Percentiles rank a stretch among this genome's conserved stretches.
These are phyloP conservation scores for Ctenodactylus gundi DNA, from an alignment of 2,113 vertebrate species.

Conservation along the genomic window DNA sequence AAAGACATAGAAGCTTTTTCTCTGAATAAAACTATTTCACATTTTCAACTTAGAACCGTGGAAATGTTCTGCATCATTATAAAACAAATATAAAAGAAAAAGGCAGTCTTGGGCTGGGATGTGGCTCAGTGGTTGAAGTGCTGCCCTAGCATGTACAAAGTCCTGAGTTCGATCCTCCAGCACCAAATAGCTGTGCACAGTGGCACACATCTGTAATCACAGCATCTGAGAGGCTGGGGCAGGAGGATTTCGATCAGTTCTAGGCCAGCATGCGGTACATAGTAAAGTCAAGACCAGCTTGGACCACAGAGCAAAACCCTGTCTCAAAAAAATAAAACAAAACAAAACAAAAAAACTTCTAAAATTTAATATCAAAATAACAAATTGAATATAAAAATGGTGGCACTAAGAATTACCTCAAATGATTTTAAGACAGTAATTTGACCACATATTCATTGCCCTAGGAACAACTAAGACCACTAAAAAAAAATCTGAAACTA, in stretches of 20 bases:
- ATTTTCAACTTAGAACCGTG: background rate
- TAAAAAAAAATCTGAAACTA: background rate
- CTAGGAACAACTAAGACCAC: background rate
- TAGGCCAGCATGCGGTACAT: too few species aligned
- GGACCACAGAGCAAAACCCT: too few species aligned
- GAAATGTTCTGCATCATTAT: background rate
- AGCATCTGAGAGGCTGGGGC: too few species aligned
- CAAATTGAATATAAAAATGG: background rate
- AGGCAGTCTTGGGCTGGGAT: too few species aligned
- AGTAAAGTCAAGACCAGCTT: too few species aligned
- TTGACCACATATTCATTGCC: background rate
- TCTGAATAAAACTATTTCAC: background rate
- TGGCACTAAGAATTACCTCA: background rate
- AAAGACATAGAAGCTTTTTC: background rate
- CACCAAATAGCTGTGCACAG: too few species aligned
- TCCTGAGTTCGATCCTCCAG: too few species aligned
- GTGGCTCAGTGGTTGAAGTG: too few species aligned
- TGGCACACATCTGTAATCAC: too few species aligned
- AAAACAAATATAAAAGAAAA: background rate
- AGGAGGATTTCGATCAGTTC: too few species aligned
- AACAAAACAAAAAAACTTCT: background rate
- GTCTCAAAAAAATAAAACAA: too few species aligned
- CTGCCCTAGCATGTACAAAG: too few species aligned
- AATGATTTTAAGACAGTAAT: background rate
- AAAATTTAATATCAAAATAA: background rate